Conservation (phyloP, 2,888 invertebrate species). For the Cataglyphis rosenhaueri region DNA sequence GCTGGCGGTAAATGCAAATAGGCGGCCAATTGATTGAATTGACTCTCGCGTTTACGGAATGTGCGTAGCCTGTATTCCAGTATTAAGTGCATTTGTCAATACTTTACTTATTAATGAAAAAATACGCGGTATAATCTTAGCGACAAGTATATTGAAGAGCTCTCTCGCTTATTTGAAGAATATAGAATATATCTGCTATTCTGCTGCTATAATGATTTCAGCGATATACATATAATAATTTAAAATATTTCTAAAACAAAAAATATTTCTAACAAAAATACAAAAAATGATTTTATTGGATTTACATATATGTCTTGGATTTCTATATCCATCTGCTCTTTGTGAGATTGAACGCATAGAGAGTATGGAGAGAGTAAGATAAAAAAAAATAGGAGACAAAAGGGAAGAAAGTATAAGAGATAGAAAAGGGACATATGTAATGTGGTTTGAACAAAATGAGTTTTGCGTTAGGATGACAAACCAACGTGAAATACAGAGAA, state of each 20-base stretch:
- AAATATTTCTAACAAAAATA: background rate
- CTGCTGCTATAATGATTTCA: background rate
- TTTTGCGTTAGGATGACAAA: slow-evolving; percentile 10
- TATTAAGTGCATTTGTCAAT: background rate
- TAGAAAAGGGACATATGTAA: slow-evolving; percentile 16
- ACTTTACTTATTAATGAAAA: background rate
- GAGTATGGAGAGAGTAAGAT: slow-evolving; percentile 10
- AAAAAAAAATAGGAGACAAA: background rate
- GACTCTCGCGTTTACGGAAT: slow-evolving; percentile 74
- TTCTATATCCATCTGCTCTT: background rate
- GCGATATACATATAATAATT: background rate
- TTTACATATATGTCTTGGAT: background rate
- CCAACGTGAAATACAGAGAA: background rate
- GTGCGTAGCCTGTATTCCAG: background rate
- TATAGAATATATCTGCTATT: background rate
- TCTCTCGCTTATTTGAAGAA: background rate
- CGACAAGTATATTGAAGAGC: background rate
- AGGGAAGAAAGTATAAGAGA: slow-evolving; percentile 7
- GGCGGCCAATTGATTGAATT: slow-evolving; percentile 85
- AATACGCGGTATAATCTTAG: background rate
- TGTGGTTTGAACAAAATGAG: slow-evolving; percentile 15
- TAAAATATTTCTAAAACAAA: background rate
- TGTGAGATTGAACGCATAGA: background rate
- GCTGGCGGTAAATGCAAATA: slow-evolving; percentile 83
- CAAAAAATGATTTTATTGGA: background rate